A percentile compares a stretch with the other conserved stretches of the same genome.
Conservation (phyloP, 2,113 vertebrate species). For the Piaya cayana region DNA sequence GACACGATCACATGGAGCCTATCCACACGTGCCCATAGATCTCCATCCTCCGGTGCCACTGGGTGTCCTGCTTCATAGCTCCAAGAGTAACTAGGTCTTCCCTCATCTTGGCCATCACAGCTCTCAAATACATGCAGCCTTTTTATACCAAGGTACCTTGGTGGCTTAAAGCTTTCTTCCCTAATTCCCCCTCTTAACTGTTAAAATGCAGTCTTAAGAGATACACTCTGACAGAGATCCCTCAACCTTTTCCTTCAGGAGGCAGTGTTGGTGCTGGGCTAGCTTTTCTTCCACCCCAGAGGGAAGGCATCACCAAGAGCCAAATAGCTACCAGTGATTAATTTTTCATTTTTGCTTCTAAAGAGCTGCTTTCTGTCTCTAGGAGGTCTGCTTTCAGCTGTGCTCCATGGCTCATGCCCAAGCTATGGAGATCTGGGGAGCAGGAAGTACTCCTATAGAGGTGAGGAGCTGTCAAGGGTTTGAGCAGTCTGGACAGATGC, state of each 20-base stretch:
- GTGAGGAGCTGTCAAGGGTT: not conserved
- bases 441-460: not conserved
- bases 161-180: not conserved
- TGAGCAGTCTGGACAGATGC: not conserved
- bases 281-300: not conserved
- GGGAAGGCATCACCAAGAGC: not conserved
- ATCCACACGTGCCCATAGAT: not conserved
- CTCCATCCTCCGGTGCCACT: not conserved
- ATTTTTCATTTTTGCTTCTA: not conserved
- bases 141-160: not conserved
- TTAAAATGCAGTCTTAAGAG: not conserved
- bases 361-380: not conserved
- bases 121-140: not conserved
- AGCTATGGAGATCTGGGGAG: not conserved
- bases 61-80: not conserved
- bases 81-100: not conserved
- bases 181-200: not conserved
- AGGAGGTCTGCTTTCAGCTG: not conserved
- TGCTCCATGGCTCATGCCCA: not conserved
- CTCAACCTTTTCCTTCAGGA: not conserved
- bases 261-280: accelerated
- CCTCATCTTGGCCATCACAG: not conserved
- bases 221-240: not conserved
- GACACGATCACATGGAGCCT: accelerated
- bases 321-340: not conserved